These are phyloP conservation scores for Scophthalmus maximus DNA, from an alignment of 2,113 vertebrate species.

Conservation along the genomic window DNA sequence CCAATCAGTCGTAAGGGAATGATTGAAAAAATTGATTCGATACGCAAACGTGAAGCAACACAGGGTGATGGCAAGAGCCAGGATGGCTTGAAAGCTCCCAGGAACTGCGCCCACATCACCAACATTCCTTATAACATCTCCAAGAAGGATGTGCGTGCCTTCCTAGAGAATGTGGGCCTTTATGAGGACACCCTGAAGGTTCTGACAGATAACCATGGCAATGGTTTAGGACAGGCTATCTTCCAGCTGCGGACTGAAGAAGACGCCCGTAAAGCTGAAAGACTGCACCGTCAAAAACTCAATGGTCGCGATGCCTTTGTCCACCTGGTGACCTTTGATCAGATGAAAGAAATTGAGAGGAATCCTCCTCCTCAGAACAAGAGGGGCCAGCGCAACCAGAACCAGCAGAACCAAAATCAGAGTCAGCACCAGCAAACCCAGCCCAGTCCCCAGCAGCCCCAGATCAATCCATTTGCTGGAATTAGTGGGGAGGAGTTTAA, in stretches of 20 bases:
- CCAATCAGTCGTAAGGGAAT: constrained; percentile 96
- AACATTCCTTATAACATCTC: constrained; percentile 97
- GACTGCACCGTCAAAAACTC: constrained; percentile 96
- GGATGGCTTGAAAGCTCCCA: constrained; percentile 84
- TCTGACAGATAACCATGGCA: constrained; percentile 92
- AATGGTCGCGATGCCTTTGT: constrained; percentile 97
- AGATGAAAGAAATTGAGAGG: constrained; percentile 96
- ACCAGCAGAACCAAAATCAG: constrained; percentile 66
- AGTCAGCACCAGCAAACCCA: constrained; percentile 66
- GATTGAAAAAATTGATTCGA: constrained; percentile 95
- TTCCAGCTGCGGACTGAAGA: constrained; percentile 96
- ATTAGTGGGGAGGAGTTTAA: constrained; percentile 89
- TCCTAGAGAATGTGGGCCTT: constrained; percentile 92
- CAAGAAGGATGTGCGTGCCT: constrained; percentile 94
- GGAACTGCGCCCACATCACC: constrained; percentile 93
- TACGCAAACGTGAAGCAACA: constrained; percentile 90
- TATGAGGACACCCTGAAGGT: constrained; percentile 94
- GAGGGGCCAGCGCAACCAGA: constrained; percentile 86
- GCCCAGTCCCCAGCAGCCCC: constrained; percentile 66
- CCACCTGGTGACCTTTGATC: constrained; percentile 91
- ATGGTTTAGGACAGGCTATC: constrained; percentile 95
- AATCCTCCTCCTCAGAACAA: constrained; percentile 94
- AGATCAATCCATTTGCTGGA: constrained; percentile 78
- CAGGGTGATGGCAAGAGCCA: constrained; percentile 89
- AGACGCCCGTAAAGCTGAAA: constrained; percentile 94